A percentile compares a stretch with the other conserved stretches of the same genome.
phyloP scores from a whole-genome alignment of 2,113 vertebrate species.

The Saimiri boliviensis region DNA sequence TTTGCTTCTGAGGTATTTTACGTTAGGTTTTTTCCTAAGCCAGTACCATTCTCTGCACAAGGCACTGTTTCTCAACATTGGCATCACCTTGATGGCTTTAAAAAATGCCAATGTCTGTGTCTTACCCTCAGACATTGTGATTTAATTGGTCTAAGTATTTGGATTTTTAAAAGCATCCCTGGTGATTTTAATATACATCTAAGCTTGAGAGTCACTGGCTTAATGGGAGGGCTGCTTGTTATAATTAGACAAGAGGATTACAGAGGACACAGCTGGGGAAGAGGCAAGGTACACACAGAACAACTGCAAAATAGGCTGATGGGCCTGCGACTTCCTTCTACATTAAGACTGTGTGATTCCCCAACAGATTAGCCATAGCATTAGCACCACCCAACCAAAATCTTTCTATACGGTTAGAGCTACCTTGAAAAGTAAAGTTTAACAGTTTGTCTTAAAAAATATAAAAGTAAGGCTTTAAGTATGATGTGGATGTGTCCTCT shows the following conservation, averaged over 20 bases:
- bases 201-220: background rate
- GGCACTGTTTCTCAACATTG: background rate
- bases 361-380: background rate
- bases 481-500: background rate
- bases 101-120: background rate
- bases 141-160: constrained; percentile 23
- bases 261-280: background rate
- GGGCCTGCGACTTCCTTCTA: background rate
- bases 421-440: background rate
- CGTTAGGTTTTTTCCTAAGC: background rate
- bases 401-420: background rate
- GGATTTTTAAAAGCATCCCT: constrained; percentile 13
- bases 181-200: background rate
- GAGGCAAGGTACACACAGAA: background rate
- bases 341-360: background rate
- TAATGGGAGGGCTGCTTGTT: background rate
- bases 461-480: background rate
- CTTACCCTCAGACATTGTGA: background rate
- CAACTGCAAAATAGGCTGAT: background rate
- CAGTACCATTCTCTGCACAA: background rate
- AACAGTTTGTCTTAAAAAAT: background rate
- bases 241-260: background rate
- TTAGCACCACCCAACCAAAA: background rate
- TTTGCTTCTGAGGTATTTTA: background rate
- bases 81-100: background rate